Percentiles rank a stretch among this genome's conserved stretches.
Conservation (phyloP, 2,113 vertebrate species). For the Amia ocellicauda region DNA sequence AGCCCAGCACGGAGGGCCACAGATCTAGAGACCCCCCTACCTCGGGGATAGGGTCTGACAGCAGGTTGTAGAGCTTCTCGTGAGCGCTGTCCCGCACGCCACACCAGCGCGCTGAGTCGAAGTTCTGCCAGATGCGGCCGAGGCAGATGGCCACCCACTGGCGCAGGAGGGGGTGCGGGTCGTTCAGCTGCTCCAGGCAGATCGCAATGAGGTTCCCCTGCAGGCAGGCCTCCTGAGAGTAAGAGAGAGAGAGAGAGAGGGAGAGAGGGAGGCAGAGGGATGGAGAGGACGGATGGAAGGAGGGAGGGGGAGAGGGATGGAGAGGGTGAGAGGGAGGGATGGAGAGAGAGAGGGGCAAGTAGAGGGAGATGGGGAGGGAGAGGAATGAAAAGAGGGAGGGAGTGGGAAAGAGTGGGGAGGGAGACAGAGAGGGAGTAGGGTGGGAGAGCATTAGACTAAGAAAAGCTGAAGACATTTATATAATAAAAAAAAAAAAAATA, state of each 20-base stretch:
- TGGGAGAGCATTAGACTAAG: conserved; percentile 2
- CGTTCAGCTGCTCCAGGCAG: conserved; percentile 93
- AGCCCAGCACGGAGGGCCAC: no score
- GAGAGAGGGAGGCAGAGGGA: neutral
- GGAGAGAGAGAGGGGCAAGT: neutral
- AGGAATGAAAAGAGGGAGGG: neutral
- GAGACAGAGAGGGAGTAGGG: neutral
- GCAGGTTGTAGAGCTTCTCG: conserved; percentile 94
- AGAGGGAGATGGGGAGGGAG: neutral
- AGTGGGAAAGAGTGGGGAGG: neutral
- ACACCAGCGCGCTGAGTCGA: conserved; percentile 93
- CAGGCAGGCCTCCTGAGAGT: conserved; percentile 86
- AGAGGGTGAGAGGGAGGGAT: neutral
- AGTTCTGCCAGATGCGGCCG: conserved; percentile 97
- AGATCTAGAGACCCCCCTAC: conserved; percentile 56
- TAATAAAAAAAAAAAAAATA: no score
- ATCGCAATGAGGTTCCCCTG: conserved; percentile 96
- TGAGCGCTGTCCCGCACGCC: conserved; percentile 95
- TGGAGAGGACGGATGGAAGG: neutral
- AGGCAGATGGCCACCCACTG: conserved; percentile 98
- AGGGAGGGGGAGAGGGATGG: neutral
- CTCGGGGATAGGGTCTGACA: conserved; percentile 93
- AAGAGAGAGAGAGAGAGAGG: neutral
- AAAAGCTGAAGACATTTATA: no score
- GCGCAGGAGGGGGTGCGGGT: conserved; percentile 89